Conservation (phyloP, 2,113 vertebrate species). For the Zonotrichia leucophrys region DNA sequence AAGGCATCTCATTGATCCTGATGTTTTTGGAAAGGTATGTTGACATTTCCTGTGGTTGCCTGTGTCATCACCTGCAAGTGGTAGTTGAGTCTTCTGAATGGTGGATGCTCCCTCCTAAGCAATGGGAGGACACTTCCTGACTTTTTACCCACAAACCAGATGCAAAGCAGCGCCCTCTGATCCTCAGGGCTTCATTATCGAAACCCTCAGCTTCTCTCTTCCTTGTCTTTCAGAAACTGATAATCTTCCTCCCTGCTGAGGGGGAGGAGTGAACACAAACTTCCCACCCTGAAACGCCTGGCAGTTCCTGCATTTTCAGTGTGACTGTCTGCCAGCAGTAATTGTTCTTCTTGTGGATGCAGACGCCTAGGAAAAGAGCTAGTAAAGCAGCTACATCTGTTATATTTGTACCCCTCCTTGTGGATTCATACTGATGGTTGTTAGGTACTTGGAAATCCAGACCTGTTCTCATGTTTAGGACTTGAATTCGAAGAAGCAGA, state of each 20-base stretch:
- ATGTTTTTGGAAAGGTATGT: not conserved
- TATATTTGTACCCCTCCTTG: not conserved
- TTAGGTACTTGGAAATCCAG: not conserved
- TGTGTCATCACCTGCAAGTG: not conserved
- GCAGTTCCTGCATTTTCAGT: not conserved
- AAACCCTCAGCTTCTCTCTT: not conserved
- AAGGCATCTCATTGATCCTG: not conserved
- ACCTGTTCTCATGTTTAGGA: not conserved
- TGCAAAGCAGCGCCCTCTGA: not conserved
- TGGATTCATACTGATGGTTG: not conserved
- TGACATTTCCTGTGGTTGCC: not conserved
- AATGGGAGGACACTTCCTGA: not conserved
- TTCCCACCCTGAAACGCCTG: not conserved
- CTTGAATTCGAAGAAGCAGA: not conserved
- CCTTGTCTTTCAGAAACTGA: not conserved
- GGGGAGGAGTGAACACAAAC: not conserved
- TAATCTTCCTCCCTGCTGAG: not conserved
- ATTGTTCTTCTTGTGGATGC: not conserved
- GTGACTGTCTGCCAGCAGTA: not conserved
- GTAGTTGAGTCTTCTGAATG: not conserved
- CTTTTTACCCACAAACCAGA: not conserved
- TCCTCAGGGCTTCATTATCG: not conserved
- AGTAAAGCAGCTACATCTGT: not conserved
- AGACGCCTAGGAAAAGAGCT: not conserved
- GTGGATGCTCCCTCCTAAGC: not conserved